Conservation (phyloP, 2,113 vertebrate genomes). For the Genyomyrus donnyi region DNA sequence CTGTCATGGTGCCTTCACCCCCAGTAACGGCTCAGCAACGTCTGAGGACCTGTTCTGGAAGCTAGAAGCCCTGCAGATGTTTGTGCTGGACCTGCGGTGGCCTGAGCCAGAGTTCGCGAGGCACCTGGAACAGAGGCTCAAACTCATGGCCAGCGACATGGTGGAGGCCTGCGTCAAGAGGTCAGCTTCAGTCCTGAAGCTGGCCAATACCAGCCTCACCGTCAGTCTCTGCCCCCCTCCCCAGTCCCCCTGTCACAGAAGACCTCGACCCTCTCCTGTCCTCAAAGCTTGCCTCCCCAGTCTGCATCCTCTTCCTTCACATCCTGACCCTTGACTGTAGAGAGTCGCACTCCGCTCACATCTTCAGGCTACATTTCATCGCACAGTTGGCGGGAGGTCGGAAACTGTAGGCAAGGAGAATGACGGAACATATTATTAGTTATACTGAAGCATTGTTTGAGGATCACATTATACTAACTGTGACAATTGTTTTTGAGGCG, state of each 20-base stretch:
- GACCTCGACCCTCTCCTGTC: not conserved
- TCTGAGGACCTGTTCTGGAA: slow-evolving; percentile 98
- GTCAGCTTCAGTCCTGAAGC: slow-evolving; percentile 46
- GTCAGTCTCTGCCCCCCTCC: too few species aligned
- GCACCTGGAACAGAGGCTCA: slow-evolving; percentile 93
- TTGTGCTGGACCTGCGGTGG: slow-evolving; percentile 90
- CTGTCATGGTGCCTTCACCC: slow-evolving; percentile 27
- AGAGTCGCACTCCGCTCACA: not conserved
- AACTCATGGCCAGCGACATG: slow-evolving; percentile 98
- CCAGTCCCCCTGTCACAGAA: not conserved
- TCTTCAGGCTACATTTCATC: not conserved
- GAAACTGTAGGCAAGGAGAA: not conserved
- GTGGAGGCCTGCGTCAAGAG: slow-evolving; percentile 96
- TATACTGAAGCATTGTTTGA: slow-evolving; percentile 8
- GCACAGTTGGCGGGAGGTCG: not conserved
- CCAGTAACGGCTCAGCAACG: slow-evolving; percentile 85
- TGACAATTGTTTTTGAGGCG: slow-evolving; percentile 18
- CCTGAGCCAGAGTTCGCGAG: slow-evolving; percentile 91
- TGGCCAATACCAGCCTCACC: not conserved
- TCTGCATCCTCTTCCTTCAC: not conserved
- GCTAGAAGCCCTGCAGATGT: slow-evolving; percentile 91
- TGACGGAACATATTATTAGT: slow-evolving; percentile 5
- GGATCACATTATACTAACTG: slow-evolving; percentile 2
- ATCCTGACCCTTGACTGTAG: not conserved
- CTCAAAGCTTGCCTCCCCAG: not conserved